Base-by-base conservation (phyloP, 2,797 vertebrate genomes). In the Enteromius fasciolatus region DNA sequence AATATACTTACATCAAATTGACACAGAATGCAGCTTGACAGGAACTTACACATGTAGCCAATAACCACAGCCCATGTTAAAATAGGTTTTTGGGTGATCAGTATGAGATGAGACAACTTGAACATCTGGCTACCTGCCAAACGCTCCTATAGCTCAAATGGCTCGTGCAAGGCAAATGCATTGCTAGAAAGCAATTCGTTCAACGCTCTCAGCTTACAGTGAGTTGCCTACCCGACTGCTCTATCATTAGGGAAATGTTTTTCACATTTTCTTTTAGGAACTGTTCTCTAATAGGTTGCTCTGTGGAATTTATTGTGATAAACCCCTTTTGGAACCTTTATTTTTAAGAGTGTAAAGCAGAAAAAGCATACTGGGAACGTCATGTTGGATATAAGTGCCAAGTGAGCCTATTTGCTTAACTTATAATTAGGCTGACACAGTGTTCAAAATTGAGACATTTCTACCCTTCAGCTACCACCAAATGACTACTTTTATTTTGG, bases 81-180 rank as follows among this genome's bases (percentile, higher is more conserved):
- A 66, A 75, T 54, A n/a, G 3, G 33, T 76, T 17, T 75, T 66
- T 23, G 31, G 48, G 63, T 67, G 61, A 67, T n/a, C 17, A 46
- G n/a, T 39, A 76, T 82, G 15, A 67, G 36, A 82, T 54, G 70
- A 76, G 48, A 82, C 72, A 67, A 36, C 59, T 67, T 76, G 36
- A 76, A 41, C 46, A 54, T 76, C 59, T 67, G 80, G 70, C 72
- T 41, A 4, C 33, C 61, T 68, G 64, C 77, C 63, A 79, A 54
- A 63, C 2, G 25, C 23, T 41, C n/a, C n/a, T 50, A 73, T 64
- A 81, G 44, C 68, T 73, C 28, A 20, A 63, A 69, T 64, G 57
- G 59, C 41, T 73, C 2, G 9, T 68, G 72, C 63, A 46, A 67
- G 48, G 61, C 44, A 23, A 52, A 63, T 15, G 14, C 59, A 52